A percentile compares a stretch with the other conserved stretches of the same genome.
phyloP scores from a whole-genome alignment of 2,888 invertebrate species.

The Neoascia interrupta region DNA sequence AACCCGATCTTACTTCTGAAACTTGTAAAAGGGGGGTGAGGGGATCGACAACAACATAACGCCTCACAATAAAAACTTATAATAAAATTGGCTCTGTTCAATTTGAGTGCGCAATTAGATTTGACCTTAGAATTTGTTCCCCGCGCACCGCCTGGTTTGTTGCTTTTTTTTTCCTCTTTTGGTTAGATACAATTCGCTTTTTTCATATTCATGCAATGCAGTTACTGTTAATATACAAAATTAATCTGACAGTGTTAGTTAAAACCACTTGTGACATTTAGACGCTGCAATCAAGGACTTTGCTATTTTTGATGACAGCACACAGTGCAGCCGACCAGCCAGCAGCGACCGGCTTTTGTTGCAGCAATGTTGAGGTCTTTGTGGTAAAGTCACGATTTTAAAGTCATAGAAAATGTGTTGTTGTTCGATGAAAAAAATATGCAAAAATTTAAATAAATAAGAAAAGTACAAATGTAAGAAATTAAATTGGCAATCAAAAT shows the following conservation, averaged over 20 bases:
- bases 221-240: constrained; percentile 13
- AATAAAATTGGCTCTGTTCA: constrained; percentile 47
- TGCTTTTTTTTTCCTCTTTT: constrained; percentile 14
- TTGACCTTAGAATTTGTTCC: constrained; percentile 57
- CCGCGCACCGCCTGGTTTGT: constrained; percentile 28
- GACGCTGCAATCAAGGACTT: background rate
- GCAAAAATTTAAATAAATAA: too few relatives aligned
- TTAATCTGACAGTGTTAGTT: constrained; percentile 1
- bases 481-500: too few relatives aligned
- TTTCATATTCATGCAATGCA: constrained; percentile 12
- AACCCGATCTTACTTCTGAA: constrained; percentile 25
- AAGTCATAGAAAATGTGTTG: too few relatives aligned
- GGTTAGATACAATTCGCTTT: background rate
- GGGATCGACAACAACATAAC: constrained; percentile 12
- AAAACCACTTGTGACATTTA: constrained; percentile 57
- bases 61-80: constrained; percentile 28
- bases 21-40: background rate
- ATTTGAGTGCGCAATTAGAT: constrained; percentile 57
- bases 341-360: too few relatives aligned
- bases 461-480: too few relatives aligned
- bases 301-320: constrained; percentile 42
- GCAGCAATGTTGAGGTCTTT: constrained; percentile 37
- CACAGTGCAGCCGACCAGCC: constrained; percentile 4
- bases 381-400: constrained; percentile 38
- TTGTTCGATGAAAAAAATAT: too few relatives aligned